Conservation (phyloP, 2,888 invertebrate genomes). For the Aphodius granarius region DNA sequence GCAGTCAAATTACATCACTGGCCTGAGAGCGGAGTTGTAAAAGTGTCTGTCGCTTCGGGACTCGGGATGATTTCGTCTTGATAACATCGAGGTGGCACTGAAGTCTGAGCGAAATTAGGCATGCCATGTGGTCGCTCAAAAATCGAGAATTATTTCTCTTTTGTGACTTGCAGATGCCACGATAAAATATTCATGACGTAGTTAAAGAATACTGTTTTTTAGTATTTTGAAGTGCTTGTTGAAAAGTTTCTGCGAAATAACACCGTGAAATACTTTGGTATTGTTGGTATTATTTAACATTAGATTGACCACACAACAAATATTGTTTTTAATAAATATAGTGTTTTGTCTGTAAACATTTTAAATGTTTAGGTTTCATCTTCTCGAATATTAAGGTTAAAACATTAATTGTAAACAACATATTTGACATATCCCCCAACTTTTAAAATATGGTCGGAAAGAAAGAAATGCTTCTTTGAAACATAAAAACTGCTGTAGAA, state of each 20-base stretch:
- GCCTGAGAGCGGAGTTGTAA: neutral
- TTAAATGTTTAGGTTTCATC: too few relatives aligned
- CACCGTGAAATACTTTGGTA: too few relatives aligned
- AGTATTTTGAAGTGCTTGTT: neutral
- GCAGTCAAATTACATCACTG: neutral
- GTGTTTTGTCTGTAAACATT: too few relatives aligned
- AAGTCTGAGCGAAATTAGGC: neutral
- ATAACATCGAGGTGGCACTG: neutral
- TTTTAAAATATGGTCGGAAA: too few relatives aligned
- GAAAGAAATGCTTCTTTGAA: too few relatives aligned
- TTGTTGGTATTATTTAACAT: too few relatives aligned
- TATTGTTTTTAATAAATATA: too few relatives aligned
- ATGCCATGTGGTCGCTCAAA: neutral
- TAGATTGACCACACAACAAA: too few relatives aligned
- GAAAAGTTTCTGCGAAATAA: neutral
- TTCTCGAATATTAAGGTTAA: too few relatives aligned
- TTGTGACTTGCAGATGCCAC: neutral
- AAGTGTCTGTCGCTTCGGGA: neutral
- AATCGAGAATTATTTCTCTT: neutral
- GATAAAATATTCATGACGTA: neutral
- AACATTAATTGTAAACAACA: too few relatives aligned
- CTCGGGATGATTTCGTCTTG: neutral
- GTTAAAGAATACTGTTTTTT: neutral
- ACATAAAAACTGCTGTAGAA: too few relatives aligned
- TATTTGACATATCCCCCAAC: too few relatives aligned